Evolutionary conservation across 2,113 vertebrate species (phyloP), one percentile per base, ranked within the genome.

Genomic region (Cromileptes altivelis): DNA sequence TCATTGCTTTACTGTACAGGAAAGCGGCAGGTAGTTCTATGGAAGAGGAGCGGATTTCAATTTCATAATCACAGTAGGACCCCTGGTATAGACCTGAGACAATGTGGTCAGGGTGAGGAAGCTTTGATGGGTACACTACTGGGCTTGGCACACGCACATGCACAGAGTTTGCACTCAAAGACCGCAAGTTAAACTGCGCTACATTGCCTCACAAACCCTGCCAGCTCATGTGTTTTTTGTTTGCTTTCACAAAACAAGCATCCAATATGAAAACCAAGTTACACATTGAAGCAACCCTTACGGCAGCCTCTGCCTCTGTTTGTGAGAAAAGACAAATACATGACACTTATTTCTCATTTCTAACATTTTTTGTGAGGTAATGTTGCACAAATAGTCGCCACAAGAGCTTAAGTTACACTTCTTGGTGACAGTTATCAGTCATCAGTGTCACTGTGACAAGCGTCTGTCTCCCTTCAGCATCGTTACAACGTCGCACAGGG

Each of bases 1-100:
- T 91, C 89, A 90, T 45, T 53, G 57, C 57, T 72, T 79, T 80
- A 93, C 88, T 89, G 87, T 91, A 88, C 78, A 78, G 53, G 27
- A 61, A 58, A 69, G 12, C 53, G n/a, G 52, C 49, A 80, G 75
- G 72, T 56, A 80, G 21, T 23, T 73, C 68, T 47, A 8, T 6
- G 33, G 18, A 40, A 27, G 42, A 8, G n/a, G 25, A 68, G 23
- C 23, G 19, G 49, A 65, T 25, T 64, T 64, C 40, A 57, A n/a
- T 85, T 78, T 78, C 55, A 72, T 63, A 80, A 83, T 80, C 23
- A 37, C 13, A 15, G 27, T 7, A 27, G 42, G 17, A 57, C 63
- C 19, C 33, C 68, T 14, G 33, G 63, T 30, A 37, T n/a, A 8
- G 61, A 72, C 57, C n/a, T 67, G 23, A 49, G 61, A 57, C 62